Evolutionary conservation across 2,797 vertebrate genomes (phyloP), one percentile per base, ranked within the genome.

Genomic region (Manis javanica): DNA sequence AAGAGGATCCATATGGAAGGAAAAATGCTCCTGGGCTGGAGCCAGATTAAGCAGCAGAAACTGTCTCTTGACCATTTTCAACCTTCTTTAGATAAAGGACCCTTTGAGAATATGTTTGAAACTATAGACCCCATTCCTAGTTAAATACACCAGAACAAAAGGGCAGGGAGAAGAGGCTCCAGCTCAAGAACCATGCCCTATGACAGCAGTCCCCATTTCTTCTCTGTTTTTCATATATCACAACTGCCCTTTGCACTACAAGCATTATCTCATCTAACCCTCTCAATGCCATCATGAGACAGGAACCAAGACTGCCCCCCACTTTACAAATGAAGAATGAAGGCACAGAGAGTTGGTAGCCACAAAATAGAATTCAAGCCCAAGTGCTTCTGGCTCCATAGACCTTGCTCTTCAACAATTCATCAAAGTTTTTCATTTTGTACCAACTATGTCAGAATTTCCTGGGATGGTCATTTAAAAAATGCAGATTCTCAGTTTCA

Each of bases 61-160:
- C 10, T 11, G 51, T 51, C 72, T 86, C 71, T 91, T 24, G 18
- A 59, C 39, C 21, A 23, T 49, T 15, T 51, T 82, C 57, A 31
- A 26, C 19, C 42, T 71, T 72, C 74, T 90, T 85, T 34, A 68
- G 49, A 66, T 53, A 93, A 91, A 95, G 57, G 46, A 91, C 34
- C 29, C 83, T 94, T 88, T 69, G 53, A 91, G 77, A 90, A 64
- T 69, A 14, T 61, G 13, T 57, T 42, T 81, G 61, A 89, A 91
- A 93, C 63, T 15, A 13, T 16, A 18, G 57, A 34, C 49, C 69
- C 34, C 15, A 37, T 59, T 87, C 64, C 18, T 55, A 46, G 31
- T 63, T 85, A 91, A 91, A 82, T 29, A 90, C 11, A 51, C 21
- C 14, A 51, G 86, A 94, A 68, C 53, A 78, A 61, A 88, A 90